These are phyloP conservation scores for Mormoops blainvillei DNA, from an alignment of 2,113 vertebrate genomes.

Conservation along the genomic window DNA sequence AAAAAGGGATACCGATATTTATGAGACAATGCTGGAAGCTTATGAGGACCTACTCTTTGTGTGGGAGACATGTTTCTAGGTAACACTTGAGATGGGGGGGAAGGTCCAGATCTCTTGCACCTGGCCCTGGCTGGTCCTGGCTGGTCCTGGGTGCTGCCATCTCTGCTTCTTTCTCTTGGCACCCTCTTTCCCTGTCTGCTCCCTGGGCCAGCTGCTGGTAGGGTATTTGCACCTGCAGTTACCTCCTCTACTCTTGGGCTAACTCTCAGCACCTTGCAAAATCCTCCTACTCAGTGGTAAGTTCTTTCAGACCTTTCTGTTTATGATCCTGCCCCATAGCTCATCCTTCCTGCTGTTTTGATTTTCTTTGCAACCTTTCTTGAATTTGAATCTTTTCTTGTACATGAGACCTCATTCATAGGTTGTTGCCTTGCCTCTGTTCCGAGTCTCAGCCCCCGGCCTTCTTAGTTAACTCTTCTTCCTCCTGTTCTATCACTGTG, in stretches of 20 bases:
- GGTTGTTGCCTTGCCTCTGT: conserved; percentile 78
- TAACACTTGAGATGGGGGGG: conserved; percentile 40
- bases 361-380: conserved; percentile 66
- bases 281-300: neutral
- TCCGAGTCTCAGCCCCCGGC: conserved; percentile 65
- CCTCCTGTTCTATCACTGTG: conserved; percentile 76
- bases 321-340: no score
- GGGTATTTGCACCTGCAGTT: conserved; percentile 79
- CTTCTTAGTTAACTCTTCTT: conserved; percentile 70
- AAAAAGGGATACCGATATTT: neutral
- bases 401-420: conserved; percentile 80
- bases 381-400: conserved; percentile 78
- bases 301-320: neutral
- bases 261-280: conserved; percentile 68
- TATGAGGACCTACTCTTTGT: conserved; percentile 54
- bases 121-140: conserved; percentile 73
- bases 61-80: conserved; percentile 68
- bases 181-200: conserved; percentile 66
- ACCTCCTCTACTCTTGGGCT: conserved; percentile 68
- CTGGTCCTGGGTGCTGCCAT: conserved; percentile 70
- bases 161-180: conserved; percentile 64
- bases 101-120: conserved; percentile 69
- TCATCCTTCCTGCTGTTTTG: neutral
- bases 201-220: conserved; percentile 47
- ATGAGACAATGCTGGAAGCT: neutral